Conservation (phyloP, 1,140 invertebrate genomes). For the Diorhabda sublineata region DNA sequence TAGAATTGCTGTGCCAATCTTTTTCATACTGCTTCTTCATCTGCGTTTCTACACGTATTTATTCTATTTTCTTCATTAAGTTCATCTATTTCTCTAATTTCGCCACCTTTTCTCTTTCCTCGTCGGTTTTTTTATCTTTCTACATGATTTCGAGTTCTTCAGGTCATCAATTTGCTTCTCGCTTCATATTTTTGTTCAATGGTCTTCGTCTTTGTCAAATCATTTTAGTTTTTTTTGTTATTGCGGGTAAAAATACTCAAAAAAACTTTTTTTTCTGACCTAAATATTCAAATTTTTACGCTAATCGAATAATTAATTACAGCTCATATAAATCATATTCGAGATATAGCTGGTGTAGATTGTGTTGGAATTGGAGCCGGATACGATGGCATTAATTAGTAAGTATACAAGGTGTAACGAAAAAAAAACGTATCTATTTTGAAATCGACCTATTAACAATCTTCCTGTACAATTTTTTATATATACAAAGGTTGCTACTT, state of each 20-base stretch:
- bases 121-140: not conserved
- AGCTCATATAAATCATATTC: slow-evolving; percentile 94
- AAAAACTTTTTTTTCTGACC: slow-evolving; percentile 26
- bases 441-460: too few species aligned
- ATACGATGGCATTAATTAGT: slow-evolving; percentile 88
- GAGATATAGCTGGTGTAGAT: slow-evolving; percentile 80
- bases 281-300: too few species aligned
- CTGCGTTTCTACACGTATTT: too few species aligned
- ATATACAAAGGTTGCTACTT: too few species aligned
- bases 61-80: too few species aligned
- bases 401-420: slow-evolving; percentile 52
- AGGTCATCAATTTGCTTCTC: not conserved
- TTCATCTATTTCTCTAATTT: too few species aligned
- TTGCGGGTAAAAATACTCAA: not conserved
- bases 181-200: not conserved
- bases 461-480: too few species aligned
- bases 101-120: too few species aligned
- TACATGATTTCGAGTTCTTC: not conserved
- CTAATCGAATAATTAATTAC: slow-evolving; percentile 40
- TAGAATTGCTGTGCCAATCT: too few species aligned
- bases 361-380: slow-evolving; percentile 83
- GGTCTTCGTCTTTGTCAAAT: not conserved
- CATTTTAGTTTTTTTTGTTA: not conserved
- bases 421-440: too few species aligned
- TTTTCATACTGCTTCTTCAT: too few species aligned